These are phyloP conservation scores for Steatornis caripensis DNA, from an alignment of 2,113 vertebrate species.

Conservation along the genomic window DNA sequence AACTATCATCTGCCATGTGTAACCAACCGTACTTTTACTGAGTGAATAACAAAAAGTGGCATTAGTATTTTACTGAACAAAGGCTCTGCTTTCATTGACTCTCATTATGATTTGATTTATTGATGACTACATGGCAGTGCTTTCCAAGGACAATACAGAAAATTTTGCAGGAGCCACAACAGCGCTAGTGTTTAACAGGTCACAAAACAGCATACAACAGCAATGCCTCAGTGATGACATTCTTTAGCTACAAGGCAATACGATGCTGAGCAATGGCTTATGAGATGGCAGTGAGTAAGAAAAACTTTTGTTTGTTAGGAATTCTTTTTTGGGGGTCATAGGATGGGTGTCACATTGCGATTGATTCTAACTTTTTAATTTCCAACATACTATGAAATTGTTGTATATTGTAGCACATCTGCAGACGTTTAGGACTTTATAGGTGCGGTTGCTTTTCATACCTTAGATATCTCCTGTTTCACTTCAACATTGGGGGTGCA, in stretches of 20 bases:
- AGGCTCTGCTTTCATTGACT: not conserved
- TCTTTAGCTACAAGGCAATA: not conserved
- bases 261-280: not conserved
- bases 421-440: not conserved
- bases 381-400: not conserved
- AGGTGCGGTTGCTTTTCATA: not conserved
- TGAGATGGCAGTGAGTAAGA: not conserved
- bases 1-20: not conserved
- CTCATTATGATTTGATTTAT: not conserved
- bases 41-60: not conserved
- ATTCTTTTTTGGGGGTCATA: not conserved
- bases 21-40: not conserved
- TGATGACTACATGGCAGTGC: not conserved
- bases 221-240: not conserved
- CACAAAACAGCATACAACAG: not conserved
- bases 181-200: not conserved
- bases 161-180: not conserved
- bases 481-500: not conserved
- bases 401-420: not conserved
- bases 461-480: not conserved
- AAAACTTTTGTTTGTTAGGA: not conserved
- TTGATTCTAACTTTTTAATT: not conserved
- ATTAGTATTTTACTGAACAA: not conserved
- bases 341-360: accelerated
- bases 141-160: not conserved